Percentiles rank a stretch among this genome's conserved stretches.
Evolutionary conservation across 2,797 vertebrate species (phyloP).

Genomic region (Sitta carolinensis): DNA sequence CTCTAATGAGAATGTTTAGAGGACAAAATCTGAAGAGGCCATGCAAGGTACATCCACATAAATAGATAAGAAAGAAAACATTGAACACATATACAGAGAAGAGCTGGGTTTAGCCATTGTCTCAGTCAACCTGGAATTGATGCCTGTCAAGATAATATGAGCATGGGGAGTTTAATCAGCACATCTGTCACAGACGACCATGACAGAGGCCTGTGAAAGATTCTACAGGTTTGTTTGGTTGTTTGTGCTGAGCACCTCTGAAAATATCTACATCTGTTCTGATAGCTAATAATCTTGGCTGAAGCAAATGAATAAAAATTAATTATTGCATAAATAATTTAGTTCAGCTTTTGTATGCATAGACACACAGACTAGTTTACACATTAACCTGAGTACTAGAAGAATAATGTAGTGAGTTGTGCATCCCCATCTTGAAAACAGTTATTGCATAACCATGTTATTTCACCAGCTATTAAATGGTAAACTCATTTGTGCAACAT

Average conservation of each 20-base stretch:
- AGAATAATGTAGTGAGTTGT: not conserved
- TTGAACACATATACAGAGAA: rapidly evolving
- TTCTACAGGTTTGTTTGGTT: not conserved
- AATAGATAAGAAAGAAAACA: not conserved
- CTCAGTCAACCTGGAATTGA: not conserved
- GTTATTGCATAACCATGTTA: not conserved
- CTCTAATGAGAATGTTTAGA: not conserved
- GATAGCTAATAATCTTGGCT: not conserved
- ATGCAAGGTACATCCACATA: not conserved
- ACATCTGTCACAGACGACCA: not conserved
- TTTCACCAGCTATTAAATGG: constrained; percentile 34
- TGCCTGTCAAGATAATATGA: not conserved
- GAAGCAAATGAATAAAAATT: not conserved
- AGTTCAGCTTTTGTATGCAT: not conserved
- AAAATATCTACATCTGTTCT: not conserved
- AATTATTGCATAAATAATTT: not conserved
- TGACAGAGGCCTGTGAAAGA: not conserved
- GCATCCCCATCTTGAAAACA: not conserved
- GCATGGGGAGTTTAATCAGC: not conserved
- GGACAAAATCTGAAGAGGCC: not conserved
- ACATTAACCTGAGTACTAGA: not conserved
- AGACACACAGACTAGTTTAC: not conserved
- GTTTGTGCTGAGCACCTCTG: not conserved
- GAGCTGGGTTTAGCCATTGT: not conserved
- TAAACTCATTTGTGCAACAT: constrained; percentile 34